Conservation (phyloP, 2,113 vertebrate species). For the Lepus americanus region DNA sequence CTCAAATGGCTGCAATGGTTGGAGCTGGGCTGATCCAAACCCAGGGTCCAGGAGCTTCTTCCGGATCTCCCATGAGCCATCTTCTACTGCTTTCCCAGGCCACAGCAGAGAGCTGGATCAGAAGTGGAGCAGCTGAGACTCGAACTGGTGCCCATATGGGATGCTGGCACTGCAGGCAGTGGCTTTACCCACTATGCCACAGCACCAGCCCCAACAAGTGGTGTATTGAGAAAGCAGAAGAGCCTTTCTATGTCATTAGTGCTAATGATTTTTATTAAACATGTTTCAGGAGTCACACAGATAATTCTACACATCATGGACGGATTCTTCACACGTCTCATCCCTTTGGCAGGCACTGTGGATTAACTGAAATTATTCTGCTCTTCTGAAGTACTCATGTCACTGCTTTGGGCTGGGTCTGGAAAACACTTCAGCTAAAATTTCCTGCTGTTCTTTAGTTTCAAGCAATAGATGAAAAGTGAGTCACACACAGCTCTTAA, state of each 20-base stretch:
- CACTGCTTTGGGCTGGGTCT: background rate
- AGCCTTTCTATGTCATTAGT: background rate
- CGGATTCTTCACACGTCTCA: background rate
- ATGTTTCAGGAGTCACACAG: background rate
- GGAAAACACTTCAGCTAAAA: background rate
- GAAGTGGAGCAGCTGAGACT: too few relatives aligned
- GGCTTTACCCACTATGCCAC: too few relatives aligned
- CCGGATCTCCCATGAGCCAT: too few relatives aligned
- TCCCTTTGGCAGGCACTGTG: background rate
- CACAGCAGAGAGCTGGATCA: too few relatives aligned
- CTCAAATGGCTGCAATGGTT: too few relatives aligned
- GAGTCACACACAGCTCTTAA: background rate
- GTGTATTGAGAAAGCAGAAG: background rate
- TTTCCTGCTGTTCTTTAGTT: background rate
- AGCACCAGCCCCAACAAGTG: background rate
- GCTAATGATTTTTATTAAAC: slow-evolving; percentile 8
- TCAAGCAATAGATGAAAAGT: background rate
- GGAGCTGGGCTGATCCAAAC: too few relatives aligned
- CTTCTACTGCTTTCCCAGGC: too few relatives aligned
- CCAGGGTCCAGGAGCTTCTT: too few relatives aligned
- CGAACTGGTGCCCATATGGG: too few relatives aligned
- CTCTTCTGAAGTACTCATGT: background rate
- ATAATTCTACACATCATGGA: background rate
- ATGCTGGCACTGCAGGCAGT: too few relatives aligned
- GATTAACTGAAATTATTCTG: background rate